Evolutionary conservation across 2,113 vertebrate genomes (phyloP).

Genomic region (Austrofundulus limnaeus): DNA sequence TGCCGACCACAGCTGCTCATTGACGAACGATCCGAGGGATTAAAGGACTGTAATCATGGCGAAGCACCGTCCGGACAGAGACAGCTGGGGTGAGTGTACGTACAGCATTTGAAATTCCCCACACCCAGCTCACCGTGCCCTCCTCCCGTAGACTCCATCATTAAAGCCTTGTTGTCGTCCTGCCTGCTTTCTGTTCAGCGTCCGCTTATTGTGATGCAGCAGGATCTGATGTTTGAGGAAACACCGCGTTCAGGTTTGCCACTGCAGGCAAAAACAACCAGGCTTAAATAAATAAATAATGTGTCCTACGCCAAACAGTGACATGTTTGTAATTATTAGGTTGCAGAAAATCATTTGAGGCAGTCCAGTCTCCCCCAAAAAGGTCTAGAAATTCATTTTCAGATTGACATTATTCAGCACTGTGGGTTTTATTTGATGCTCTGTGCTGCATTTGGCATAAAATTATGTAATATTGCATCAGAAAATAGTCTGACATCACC

Average conservation of each 20-base stretch:
- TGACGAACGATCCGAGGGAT: slow-evolving; percentile 38
- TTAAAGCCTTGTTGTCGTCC: slow-evolving; percentile 17
- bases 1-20: slow-evolving; percentile 50
- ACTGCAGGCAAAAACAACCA: slow-evolving; percentile 8
- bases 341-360: not conserved
- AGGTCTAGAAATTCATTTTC: slow-evolving; percentile 31
- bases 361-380: slow-evolving; percentile 8
- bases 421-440: slow-evolving; percentile 7
- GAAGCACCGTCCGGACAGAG: slow-evolving; percentile 85
- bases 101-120: slow-evolving; percentile 43
- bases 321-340: too few relatives aligned
- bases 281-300: too few relatives aligned
- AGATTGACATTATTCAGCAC: slow-evolving; percentile 20
- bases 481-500: slow-evolving; percentile 33
- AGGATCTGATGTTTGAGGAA: not conserved
- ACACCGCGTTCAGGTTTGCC: not conserved
- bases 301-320: too few relatives aligned
- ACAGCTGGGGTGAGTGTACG: slow-evolving; percentile 92
- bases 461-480: slow-evolving; percentile 62
- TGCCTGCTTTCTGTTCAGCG: not conserved
- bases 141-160: slow-evolving; percentile 1
- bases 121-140: too few relatives aligned
- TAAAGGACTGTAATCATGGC: slow-evolving; percentile 77
- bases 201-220: slow-evolving; percentile 1
- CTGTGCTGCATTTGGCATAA: not conserved